Conservation (phyloP, 37 sponge, comb jelly and placozoan species). For the Oopsacas minuta region DNA sequence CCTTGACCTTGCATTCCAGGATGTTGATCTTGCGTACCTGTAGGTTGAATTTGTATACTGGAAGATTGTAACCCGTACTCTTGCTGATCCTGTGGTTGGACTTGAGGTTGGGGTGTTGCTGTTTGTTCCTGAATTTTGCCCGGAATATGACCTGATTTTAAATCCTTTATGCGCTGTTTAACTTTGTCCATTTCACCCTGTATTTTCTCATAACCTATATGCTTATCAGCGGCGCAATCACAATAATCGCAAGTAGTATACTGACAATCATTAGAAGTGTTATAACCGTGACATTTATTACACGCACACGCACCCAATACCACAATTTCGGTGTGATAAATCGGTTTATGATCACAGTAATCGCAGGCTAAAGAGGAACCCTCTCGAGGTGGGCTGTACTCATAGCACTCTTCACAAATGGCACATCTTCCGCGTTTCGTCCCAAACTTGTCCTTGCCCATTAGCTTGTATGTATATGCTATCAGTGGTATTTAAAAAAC, state of each 20-base stretch:
- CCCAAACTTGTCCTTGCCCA: not conserved
- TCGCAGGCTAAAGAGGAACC: not conserved
- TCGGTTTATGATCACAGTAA: not conserved
- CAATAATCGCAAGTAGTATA: not conserved
- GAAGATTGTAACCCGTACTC: no score
- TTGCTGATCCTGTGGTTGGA: no score
- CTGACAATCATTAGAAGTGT: not conserved
- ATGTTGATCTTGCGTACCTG: no score
- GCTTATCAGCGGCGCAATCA: not conserved
- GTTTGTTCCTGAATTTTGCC: no score
- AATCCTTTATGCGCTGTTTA: not conserved
- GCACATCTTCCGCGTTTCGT: not conserved
- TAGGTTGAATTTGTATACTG: no score
- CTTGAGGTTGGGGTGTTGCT: no score
- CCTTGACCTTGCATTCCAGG: no score
- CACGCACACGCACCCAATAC: not conserved
- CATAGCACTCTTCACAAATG: not conserved
- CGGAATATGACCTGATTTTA: no score
- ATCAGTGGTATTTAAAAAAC: no score
- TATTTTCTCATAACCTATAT: not conserved
- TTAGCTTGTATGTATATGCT: no score
- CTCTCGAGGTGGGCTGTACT: not conserved
- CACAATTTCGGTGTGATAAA: not conserved
- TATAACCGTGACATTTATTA: not conserved
- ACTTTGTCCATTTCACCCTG: not conserved